Evolutionary conservation across 2,888 invertebrate genomes (phyloP), one percentile per base, ranked within the genome.

Genomic region (Drosophila gaucha): DNA sequence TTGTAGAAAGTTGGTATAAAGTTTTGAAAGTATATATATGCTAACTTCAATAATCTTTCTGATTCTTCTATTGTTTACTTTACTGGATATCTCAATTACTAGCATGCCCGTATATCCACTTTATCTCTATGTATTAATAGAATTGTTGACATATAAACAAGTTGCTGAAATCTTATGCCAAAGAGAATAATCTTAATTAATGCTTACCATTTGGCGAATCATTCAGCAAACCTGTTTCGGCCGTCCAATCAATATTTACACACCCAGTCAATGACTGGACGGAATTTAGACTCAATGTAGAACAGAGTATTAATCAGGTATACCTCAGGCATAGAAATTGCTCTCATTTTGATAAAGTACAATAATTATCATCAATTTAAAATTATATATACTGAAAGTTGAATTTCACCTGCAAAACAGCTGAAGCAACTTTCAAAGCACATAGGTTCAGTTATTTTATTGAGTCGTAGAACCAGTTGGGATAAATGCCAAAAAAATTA

Each of bases 141-240:
- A 8, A 55, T 62, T 73, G 73, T 74, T 77, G 73, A 74, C 74
- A 74, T 41, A 77, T 51, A 72, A 72, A 66, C 33, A 51, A 46
- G 36, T 49, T 26, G 36, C 16, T 63, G 39, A 31, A 20, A 55
- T 62, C 52, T 54, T 46, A 14, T 54, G 18, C 10, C 28, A 30
- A 14, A 35, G 35, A 46, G 49, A 67, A 57, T 26, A 55, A 59
- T 47, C 57, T 62, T 57, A 58, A 74, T 72, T 55, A 62, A 52
- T 35, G 14, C 26, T 52, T 56, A 20, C 10, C 44, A 66, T 59
- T 51, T 69, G n/a, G 35, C 58, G 35, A 52, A 49, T 69, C 60
- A 65, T 67, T 50, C 41, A 24, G 50, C 24, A 67, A 63, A 74
- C 74, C 68, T 14, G 74, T 67, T 74, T 58, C 44, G 36, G 36